Base-by-base conservation (phyloP, 2,113 vertebrate species). In the Prunella fulvescens region DNA sequence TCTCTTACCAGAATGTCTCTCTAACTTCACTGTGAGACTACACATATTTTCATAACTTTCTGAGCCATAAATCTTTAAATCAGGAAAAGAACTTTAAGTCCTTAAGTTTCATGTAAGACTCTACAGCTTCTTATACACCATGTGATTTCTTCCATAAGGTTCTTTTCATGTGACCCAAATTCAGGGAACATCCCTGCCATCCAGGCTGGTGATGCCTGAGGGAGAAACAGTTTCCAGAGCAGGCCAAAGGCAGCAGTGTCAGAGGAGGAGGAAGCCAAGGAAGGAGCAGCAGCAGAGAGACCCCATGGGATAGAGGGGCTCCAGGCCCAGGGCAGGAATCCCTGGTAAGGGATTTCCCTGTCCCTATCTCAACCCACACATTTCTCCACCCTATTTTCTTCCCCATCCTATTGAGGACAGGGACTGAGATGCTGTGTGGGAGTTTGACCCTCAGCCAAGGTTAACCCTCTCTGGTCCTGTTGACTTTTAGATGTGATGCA, bases 381-480 rank as follows among this genome's bases (percentile, higher is more conserved):
- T 5, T 6, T 54, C 82, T 58, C 24, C 17, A 37, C 6, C 3
- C 0, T 54, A 6, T 66, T 86, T 71, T 65, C 8, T 76, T 11
- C 3, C 16, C 9, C 3, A 1, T 45, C 12, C 4, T 35, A 12
- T 8, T 73, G 57, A 86, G 26, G 6, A 28, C 3, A 7, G 6
- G 4, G 12, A 54, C 4, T 20, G 12, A 81, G 10, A 1, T 2
- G 9, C 2, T 48, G 12, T 7, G 28, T 29, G 7, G 8, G 7
- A 45, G 4, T 62, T 54, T 57, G 12, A 15, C 24, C 9, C 9
- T 67, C 25, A 67, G 9, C 8, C 22, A 42, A 29, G 5, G 11
- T 65, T 69, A 78, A 53, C 4, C 2, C 7, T 54, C 7, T 28
- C 1, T 24, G 19, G 6, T 40, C 5, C 61, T 54, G 11, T 9